Base-by-base conservation (phyloP, 2,797 vertebrate species). In the Podarcis siculus region DNA sequence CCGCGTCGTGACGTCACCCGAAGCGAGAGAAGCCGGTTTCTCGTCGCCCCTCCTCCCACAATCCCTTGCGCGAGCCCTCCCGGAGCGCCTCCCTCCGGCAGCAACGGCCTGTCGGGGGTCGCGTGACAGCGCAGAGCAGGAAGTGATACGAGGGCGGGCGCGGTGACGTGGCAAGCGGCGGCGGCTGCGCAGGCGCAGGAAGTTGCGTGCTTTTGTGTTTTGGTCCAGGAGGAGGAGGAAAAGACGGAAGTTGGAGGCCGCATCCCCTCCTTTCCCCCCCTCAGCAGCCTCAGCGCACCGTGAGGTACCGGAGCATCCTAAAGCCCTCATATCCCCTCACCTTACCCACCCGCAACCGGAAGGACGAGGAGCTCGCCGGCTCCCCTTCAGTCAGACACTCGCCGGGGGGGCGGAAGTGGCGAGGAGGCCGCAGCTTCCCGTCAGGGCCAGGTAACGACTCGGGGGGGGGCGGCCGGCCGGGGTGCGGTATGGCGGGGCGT, bases 121-220 rank as follows among this genome's bases (percentile, higher is more conserved):
- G 96, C 87, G 88, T 94, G 95, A 93, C 30, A 0, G 0, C 8
- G 25, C 9, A 64, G 90, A 86, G 83, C 92, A 13, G 94, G 95
- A 95, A 95, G 58, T 27, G 86, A 72, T 27, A 23, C 66, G 12
- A 25, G 32, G 85, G 76, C 21, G 79, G 72, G 61, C 35, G 78
- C 25, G 9, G 87, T 89, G 82, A 78, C 55, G 85, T 95, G 93
- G 93, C 94, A 91, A 75, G 77, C 45, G 72, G 58, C 69, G 49
- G 58, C 55, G 69, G 78, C 10, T 88, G 89, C 23, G 82, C 42
- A 45, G 73, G 72, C 85, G 83, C 86, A 91, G 95, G 97, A 96
- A 97, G 96, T 95, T 95, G 85, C 91, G 95, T 95, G 90, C 45
- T 49, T 90, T 93, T 94, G 95, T 96, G 96, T 97, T 97, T 97